Evolutionary conservation across 2,888 invertebrate species (phyloP).

Genomic region (Nephrocerus scutellatus): DNA sequence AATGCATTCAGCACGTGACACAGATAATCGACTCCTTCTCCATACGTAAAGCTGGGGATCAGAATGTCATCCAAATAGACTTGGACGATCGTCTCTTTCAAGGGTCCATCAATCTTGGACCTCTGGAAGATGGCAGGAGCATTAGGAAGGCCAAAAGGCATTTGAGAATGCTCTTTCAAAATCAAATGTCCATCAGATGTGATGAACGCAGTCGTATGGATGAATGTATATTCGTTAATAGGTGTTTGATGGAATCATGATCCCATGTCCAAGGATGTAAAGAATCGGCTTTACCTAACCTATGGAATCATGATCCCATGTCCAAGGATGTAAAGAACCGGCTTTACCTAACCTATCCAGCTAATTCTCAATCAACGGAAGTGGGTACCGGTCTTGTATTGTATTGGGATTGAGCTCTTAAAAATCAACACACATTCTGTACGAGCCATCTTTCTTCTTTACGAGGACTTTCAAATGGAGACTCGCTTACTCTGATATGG

Average conservation of each 20-base stretch:
- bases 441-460: constrained; percentile 3
- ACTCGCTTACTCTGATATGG: constrained; percentile 6
- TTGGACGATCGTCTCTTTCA: constrained; percentile 3
- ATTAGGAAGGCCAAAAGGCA: constrained; percentile 9
- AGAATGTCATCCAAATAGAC: constrained; percentile 7
- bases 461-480: constrained; percentile 9
- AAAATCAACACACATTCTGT: constrained; percentile 12
- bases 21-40: constrained; percentile 3
- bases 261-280: no score
- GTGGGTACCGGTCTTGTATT: constrained; percentile 8
- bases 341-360: constrained; percentile 8
- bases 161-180: constrained; percentile 9
- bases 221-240: constrained; percentile 7
- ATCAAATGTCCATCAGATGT: constrained; percentile 11
- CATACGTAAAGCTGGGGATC: constrained; percentile 4
- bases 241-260: constrained; percentile 2
- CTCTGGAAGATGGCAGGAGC: constrained; percentile 7
- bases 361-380: constrained; percentile 13
- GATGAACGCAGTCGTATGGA: constrained; percentile 4
- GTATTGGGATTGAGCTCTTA: constrained; percentile 5
- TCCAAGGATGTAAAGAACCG: constrained; percentile 7
- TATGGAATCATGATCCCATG: constrained; percentile 1
- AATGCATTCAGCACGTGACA: constrained; percentile 1
- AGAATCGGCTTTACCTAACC: background rate
- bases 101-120: constrained; percentile 2